A percentile compares a stretch with the other conserved stretches of the same genome.
Evolutionary conservation across 2,888 invertebrate species (phyloP).

Genomic region (Zygothrica quintamaculata): DNA sequence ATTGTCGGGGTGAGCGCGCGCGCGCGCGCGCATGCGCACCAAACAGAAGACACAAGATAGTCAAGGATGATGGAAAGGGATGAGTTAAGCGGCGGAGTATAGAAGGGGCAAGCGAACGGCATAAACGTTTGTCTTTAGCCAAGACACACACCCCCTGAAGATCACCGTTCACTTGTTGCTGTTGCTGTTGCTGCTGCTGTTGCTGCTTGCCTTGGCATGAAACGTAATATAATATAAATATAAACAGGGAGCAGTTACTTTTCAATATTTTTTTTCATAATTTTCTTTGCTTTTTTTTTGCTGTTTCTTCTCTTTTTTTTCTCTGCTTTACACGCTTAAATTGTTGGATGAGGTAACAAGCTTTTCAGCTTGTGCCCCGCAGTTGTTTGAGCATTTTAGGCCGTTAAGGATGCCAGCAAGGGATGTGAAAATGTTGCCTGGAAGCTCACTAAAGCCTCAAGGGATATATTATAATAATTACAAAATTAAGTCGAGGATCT

Average conservation of each 20-base stretch:
- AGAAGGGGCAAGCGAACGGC: slow-evolving; percentile 12
- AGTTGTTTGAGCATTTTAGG: slow-evolving; percentile 68
- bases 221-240: slow-evolving; percentile 70
- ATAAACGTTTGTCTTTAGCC: slow-evolving; percentile 68
- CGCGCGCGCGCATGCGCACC: slow-evolving; percentile 56
- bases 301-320: slow-evolving; percentile 16
- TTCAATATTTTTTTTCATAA: slow-evolving; percentile 61
- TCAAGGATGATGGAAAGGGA: background rate
- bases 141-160: slow-evolving; percentile 65
- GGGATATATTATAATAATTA: slow-evolving; percentile 73
- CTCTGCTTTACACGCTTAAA: slow-evolving; percentile 24
- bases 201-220: slow-evolving; percentile 40
- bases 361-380: slow-evolving; percentile 54
- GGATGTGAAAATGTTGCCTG: slow-evolving; percentile 61
- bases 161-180: slow-evolving; percentile 53
- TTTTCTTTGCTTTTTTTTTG: background rate
- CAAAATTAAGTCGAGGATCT: slow-evolving; percentile 66
- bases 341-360: slow-evolving; percentile 38
- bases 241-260: slow-evolving; percentile 74
- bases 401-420: slow-evolving; percentile 67
- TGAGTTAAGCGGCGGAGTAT: background rate
- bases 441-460: slow-evolving; percentile 27
- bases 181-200: slow-evolving; percentile 1
- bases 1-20: slow-evolving; percentile 31
- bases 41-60: background rate